phyloP scores from a whole-genome alignment of 1,140 invertebrate genomes.

The Whitmania pigra region DNA sequence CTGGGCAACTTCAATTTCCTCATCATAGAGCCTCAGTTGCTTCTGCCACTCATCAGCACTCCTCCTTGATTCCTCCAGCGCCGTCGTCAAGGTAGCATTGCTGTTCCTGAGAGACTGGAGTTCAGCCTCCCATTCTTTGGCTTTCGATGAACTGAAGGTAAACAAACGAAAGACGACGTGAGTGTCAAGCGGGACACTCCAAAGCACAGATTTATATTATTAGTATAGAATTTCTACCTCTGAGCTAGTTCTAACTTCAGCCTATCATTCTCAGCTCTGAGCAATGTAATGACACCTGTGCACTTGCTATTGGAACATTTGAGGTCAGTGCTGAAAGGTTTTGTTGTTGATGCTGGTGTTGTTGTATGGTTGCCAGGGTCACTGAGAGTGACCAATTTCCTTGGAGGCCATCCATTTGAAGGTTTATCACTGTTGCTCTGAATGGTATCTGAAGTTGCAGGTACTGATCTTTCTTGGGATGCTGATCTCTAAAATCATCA shows the following conservation, averaged over 20 bases:
- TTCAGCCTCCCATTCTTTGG: constrained; percentile 94
- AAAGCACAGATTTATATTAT: constrained; percentile 20
- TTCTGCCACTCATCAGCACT: constrained; percentile 98
- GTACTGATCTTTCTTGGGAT: neutral
- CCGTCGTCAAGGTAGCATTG: constrained; percentile 81
- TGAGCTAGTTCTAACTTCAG: constrained; percentile 87
- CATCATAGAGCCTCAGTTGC: constrained; percentile 85
- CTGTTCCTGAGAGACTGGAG: constrained; percentile 88
- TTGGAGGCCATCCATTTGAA: constrained; percentile 14
- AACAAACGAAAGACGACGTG: neutral
- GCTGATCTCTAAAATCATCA: constrained; percentile 23
- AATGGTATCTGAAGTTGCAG: constrained; percentile 11
- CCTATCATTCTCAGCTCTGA: constrained; percentile 93
- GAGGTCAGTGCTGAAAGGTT: neutral
- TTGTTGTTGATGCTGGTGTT: constrained; percentile 27
- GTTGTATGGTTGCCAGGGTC: constrained; percentile 14
- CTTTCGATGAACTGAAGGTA: constrained; percentile 57
- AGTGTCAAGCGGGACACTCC: neutral
- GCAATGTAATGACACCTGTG: constrained; percentile 46
- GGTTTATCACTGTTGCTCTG: constrained; percentile 20
- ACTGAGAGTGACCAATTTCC: too few relatives aligned
- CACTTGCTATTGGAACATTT: constrained; percentile 16
- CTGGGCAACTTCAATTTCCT: constrained; percentile 81
- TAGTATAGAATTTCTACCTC: constrained; percentile 51
- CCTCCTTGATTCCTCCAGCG: constrained; percentile 87